A percentile compares a stretch with the other conserved stretches of the same genome.
These are phyloP conservation scores for Oncorhynchus masou DNA, from an alignment of 2,113 vertebrate species.

Conservation along the genomic window DNA sequence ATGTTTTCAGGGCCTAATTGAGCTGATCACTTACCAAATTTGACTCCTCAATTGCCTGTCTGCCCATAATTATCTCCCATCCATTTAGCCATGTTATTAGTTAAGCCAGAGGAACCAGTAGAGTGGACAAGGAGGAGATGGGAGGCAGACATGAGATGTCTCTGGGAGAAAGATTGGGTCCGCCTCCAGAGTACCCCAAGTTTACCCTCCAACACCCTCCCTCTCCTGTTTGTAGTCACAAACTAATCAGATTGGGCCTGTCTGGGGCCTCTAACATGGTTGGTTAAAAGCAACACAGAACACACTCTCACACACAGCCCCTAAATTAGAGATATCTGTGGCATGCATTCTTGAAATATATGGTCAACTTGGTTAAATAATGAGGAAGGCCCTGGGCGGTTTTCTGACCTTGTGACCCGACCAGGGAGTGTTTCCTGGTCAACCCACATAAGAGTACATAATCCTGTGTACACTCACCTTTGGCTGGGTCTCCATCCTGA, in stretches of 20 bases:
- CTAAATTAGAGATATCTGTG: too few relatives aligned
- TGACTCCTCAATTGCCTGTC: not conserved
- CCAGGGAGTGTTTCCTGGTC: too few relatives aligned
- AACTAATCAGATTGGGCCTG: not conserved
- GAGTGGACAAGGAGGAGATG: not conserved
- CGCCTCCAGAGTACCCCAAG: not conserved
- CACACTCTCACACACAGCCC: too few relatives aligned
- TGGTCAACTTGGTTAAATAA: too few relatives aligned
- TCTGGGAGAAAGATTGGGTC: not conserved
- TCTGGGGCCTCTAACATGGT: too few relatives aligned
- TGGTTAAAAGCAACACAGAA: too few relatives aligned
- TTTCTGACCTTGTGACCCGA: not conserved
- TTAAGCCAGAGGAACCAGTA: not conserved
- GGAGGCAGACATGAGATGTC: not conserved
- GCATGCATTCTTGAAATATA: too few relatives aligned
- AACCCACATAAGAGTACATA: not conserved
- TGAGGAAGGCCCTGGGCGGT: not conserved
- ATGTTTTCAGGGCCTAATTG: not conserved
- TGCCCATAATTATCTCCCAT: not conserved
- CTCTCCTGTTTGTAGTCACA: not conserved
- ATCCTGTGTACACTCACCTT: conserved; percentile 29
- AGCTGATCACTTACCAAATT: not conserved
- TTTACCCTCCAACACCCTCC: not conserved
- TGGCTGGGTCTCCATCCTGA: not conserved
- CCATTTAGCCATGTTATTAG: not conserved